Evolutionary conservation across 2,113 vertebrate species (phyloP).

Genomic region (Lycocorax pyrrhopterus): DNA sequence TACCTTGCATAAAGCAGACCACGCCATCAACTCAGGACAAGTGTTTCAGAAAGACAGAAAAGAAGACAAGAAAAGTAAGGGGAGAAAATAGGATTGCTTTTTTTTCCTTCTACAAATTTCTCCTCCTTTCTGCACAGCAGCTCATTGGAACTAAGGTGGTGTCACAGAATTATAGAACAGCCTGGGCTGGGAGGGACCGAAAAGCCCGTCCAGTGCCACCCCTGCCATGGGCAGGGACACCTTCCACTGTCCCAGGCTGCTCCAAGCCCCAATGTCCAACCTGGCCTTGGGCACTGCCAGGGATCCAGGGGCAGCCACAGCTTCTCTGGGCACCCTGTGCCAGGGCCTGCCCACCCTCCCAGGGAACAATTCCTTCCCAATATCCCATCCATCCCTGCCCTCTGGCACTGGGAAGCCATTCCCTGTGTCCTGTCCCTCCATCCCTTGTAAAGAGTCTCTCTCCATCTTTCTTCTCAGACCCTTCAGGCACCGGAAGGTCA

Average conservation of each 20-base stretch:
- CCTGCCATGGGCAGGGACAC: background rate
- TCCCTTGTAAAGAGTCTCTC: background rate
- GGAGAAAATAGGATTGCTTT: background rate
- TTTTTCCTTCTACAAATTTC: background rate
- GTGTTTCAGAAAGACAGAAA: background rate
- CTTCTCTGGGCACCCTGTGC: background rate
- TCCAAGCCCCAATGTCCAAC: background rate
- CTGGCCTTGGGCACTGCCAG: background rate
- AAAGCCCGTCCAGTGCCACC: background rate
- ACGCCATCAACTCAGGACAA: background rate
- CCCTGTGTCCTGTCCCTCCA: background rate
- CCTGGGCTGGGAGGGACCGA: background rate
- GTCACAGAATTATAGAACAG: background rate
- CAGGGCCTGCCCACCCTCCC: background rate
- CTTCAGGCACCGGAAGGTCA: background rate
- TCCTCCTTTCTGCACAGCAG: background rate
- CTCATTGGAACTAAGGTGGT: background rate
- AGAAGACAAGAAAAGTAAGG: background rate
- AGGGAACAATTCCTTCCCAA: background rate
- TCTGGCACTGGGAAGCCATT: background rate
- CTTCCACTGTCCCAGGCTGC: background rate
- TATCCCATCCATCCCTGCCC: accelerated
- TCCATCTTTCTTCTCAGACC: background rate
- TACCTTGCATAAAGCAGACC: background rate
- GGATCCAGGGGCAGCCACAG: background rate